Evolutionary conservation across 2,888 invertebrate genomes (phyloP), one percentile per base, ranked within the genome.

Genomic region (Lasioglossum zephyrum): DNA sequence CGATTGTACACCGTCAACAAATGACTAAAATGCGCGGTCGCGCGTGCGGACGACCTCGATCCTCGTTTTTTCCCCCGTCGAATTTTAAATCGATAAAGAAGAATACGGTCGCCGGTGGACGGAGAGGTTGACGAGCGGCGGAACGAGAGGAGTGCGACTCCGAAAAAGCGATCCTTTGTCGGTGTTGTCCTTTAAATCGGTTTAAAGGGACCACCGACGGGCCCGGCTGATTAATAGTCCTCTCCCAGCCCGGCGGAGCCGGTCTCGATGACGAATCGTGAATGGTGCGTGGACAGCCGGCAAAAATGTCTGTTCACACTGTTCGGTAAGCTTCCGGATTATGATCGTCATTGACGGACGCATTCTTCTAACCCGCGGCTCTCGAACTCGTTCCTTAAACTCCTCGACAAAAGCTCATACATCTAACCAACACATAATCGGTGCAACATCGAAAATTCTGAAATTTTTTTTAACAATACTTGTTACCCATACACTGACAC

Each of bases 131-230:
- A 39, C 66, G 77, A 69, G 77, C 49, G 69, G 47, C 66, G 36
- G 77, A 84, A 44, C 73, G 84, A 81, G 66, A 53, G 22, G 22
- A 77, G 88, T 63, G 87, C 79, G 84, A 82, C 73, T 79, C 75
- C 87, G 88, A 91, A 92, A 90, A 91, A 91, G 86, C 87, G 89
- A 73, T 89, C 86, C 91, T 93, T 93, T 92, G 92, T 93, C 93
- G 93, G 92, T 92, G 89, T 92, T 91, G 92, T 93, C 90, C 91
- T 93, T 93, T 91, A 92, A 92, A 93, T 92, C 90, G 89, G 92
- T 92, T 94, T 92, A 93, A 94, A 94, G 92, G 91, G 93, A 93
- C 93, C 94, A 93, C 92, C 94, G 92, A 93, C 92, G 90, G 92
- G 88, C 90, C 80, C 81, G 89, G 84, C 93, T 93, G 94, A 94